Conservation (phyloP, 1,140 invertebrate species). For the Camponotus pennsylvanicus region DNA sequence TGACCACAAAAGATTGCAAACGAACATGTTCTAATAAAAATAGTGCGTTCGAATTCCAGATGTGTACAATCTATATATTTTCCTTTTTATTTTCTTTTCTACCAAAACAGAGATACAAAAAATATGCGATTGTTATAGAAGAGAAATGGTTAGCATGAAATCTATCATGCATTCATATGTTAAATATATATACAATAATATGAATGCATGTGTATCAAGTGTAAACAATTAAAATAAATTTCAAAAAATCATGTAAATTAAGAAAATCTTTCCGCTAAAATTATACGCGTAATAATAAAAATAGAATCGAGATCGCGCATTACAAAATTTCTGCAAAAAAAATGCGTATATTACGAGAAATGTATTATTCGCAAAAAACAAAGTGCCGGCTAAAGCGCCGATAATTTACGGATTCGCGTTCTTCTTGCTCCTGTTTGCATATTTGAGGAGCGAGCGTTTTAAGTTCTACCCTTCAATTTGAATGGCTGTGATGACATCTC, state of each 20-base stretch:
- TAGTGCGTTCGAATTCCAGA: conserved; percentile 4
- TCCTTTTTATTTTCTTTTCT: background rate
- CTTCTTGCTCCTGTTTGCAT: background rate
- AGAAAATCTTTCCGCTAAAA: background rate
- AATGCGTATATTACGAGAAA: background rate
- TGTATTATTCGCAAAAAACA: background rate
- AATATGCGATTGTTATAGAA: conserved; percentile 8
- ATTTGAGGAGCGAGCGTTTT: conserved; percentile 13
- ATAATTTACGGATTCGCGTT: background rate
- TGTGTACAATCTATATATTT: background rate
- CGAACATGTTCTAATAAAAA: conserved; percentile 47
- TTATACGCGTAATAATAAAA: background rate
- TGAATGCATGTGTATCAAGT: background rate
- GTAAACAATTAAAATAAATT: background rate
- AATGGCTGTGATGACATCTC: conserved; percentile 37
- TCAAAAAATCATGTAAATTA: background rate
- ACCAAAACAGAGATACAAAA: background rate
- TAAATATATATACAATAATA: background rate
- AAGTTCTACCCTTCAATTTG: conserved; percentile 49
- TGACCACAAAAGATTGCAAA: conserved; percentile 43
- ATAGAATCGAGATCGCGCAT: background rate
- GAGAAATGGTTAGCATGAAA: background rate
- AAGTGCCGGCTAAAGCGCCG: background rate
- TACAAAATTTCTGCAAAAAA: background rate
- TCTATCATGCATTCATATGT: background rate